These are phyloP conservation scores for Strigamia maritima DNA, from an alignment of 2,888 invertebrate species.

Conservation along the genomic window DNA sequence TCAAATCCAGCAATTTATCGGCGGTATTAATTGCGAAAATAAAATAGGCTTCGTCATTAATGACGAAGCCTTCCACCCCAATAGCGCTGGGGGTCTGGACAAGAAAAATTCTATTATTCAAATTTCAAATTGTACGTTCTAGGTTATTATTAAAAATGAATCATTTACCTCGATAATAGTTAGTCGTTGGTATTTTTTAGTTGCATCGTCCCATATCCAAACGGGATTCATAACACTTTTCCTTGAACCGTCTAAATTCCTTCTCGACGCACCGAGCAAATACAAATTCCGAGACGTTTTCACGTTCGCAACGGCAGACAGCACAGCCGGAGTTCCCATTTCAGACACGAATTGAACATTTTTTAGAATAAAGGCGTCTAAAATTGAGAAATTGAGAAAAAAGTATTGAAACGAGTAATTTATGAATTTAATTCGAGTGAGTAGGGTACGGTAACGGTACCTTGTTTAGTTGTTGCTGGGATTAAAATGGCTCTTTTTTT, in stretches of 20 bases:
- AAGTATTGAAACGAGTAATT: too few species aligned
- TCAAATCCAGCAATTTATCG: constrained; percentile 3
- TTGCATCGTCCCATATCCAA: constrained; percentile 22
- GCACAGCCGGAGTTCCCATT: not conserved
- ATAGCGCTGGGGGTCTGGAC: constrained; percentile 13
- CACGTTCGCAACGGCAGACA: not conserved
- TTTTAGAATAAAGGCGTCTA: not conserved
- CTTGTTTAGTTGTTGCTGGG: not conserved
- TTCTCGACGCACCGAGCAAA: not conserved
- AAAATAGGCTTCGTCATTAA: constrained; percentile 34
- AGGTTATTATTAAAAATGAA: too few species aligned
- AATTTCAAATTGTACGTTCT: not conserved
- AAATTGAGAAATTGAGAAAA: too few species aligned
- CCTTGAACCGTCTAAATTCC: not conserved
- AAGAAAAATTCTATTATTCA: not conserved
- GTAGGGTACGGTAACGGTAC: too few species aligned
- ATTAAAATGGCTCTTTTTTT: not conserved
- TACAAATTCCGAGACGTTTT: not conserved
- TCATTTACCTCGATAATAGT: not conserved
- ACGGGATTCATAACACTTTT: not conserved
- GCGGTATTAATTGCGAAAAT: constrained; percentile 35
- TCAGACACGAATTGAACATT: not conserved
- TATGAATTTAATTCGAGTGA: too few species aligned
- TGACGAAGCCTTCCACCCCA: constrained; percentile 37
- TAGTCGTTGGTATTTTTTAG: not conserved